Evolutionary conservation across 2,797 vertebrate genomes (phyloP), one percentile per base, ranked within the genome.

Genomic region (Chloroceryle amazona): DNA sequence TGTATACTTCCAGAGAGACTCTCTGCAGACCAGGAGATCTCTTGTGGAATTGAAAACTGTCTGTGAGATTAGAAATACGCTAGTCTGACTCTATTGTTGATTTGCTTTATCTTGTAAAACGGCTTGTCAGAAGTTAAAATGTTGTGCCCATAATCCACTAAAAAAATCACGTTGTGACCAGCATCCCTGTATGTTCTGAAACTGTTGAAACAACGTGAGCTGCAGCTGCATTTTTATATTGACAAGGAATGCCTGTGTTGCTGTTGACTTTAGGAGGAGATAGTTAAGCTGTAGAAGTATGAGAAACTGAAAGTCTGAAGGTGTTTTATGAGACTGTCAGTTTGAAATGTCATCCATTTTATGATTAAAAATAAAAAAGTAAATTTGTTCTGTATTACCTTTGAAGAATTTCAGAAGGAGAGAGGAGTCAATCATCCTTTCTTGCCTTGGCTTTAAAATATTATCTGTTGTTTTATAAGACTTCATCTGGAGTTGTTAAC

Each of bases 1-100:
- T 2, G 4, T 37, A 1, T 20, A 1, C 19, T 54, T 25, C 47
- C 29, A 87, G 29, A 0, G 17, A n/a, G 61, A 42, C 44, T 26
- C 21, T 11, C 7, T 52, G 72, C 52, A 22, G 65, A 29, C 33
- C 29, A 3, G 7, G 33, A 42, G 23, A n/a, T 83, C 51, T 87
- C 37, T 7, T 31, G 37, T 0, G 2, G n/a, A 37, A 31, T 1
- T 41, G 46, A 39, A 54, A 81, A 41, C 21, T 67, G 1, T 15
- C 1, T 5, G 18, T 70, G 19, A 74, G 28, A 7, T 61, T 17
- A 71, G 33, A 71, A 74, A 3, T 20, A 4, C 0, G 3, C 3
- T 35, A 18, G 35, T 42, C 29, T 3, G 4, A 6, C 4, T 80
- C 57, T 42, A 10, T 21, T 37, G 19, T 19, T 23, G 13, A 1